Conservation (phyloP, 2,113 vertebrate species). For the Oncorhynchus clarkii region DNA sequence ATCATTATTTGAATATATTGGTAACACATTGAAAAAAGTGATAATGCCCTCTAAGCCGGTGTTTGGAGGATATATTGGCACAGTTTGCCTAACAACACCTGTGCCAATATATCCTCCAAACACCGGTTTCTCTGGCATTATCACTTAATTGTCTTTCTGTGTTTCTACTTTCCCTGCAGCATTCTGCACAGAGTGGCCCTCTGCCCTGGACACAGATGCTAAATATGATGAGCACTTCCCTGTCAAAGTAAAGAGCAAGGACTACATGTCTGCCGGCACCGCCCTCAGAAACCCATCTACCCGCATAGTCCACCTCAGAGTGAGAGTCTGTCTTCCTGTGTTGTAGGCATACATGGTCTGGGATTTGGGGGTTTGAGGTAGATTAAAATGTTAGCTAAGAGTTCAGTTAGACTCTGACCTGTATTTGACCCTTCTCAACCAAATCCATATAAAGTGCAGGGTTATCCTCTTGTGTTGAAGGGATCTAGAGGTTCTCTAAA, state of each 20-base stretch:
- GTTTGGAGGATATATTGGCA: no score
- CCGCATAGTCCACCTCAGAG: slow-evolving; percentile 81
- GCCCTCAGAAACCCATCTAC: slow-evolving; percentile 87
- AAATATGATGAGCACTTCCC: slow-evolving; percentile 86
- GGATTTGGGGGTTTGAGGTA: neutral
- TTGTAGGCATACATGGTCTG: neutral
- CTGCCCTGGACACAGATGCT: slow-evolving; percentile 79
- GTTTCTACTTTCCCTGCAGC: slow-evolving; percentile 65
- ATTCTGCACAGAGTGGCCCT: slow-evolving; percentile 94
- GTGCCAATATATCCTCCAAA: neutral
- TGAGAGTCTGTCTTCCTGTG: slow-evolving; percentile 62
- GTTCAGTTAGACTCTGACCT: neutral
- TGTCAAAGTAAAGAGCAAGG: slow-evolving; percentile 79
- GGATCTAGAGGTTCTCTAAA: slow-evolving; percentile 46
- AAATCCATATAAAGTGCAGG: slow-evolving; percentile 9
- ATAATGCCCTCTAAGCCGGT: no score
- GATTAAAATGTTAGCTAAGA: slow-evolving; percentile 1
- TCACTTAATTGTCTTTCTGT: neutral
- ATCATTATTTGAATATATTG: no score
- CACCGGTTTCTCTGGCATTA: neutral
- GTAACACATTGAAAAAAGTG: no score
- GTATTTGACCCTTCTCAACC: neutral
- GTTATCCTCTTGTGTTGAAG: slow-evolving; percentile 18
- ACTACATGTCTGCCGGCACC: slow-evolving; percentile 82
- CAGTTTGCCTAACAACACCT: no score